phyloP scores from a whole-genome alignment of 2,113 vertebrate genomes.

The Lates calcarifer region DNA sequence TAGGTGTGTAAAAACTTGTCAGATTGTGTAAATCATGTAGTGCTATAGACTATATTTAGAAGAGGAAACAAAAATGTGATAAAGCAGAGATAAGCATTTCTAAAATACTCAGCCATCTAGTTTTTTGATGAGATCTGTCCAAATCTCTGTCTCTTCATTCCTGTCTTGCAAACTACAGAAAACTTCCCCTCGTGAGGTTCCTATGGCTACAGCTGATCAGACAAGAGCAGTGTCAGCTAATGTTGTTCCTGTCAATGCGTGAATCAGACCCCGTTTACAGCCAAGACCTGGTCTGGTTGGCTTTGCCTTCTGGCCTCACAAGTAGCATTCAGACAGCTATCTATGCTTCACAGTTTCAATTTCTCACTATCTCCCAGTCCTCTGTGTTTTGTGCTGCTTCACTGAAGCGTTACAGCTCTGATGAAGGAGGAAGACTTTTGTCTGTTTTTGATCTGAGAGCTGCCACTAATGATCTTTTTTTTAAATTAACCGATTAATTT shows the following conservation, averaged over 20 bases:
- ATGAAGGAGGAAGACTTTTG: neutral
- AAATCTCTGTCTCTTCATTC: neutral
- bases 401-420: neutral
- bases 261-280: slow-evolving; percentile 58
- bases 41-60: neutral
- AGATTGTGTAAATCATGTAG: neutral
- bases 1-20: too few species aligned
- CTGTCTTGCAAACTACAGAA: slow-evolving; percentile 10
- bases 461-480: neutral
- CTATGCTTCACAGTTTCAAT: slow-evolving; percentile 39
- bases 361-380: slow-evolving; percentile 14
- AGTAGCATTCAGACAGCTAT: slow-evolving; percentile 22
- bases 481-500: neutral
- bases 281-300: slow-evolving; percentile 8
- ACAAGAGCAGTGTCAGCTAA: slow-evolving; percentile 42
- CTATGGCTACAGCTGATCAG: slow-evolving; percentile 30
- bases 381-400: slow-evolving; percentile 23
- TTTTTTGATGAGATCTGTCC: neutral
- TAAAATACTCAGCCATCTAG: neutral
- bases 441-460: neutral
- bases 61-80: neutral
- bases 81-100: neutral
- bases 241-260: slow-evolving; percentile 61
- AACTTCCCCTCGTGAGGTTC: slow-evolving; percentile 29
- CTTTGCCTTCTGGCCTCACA: slow-evolving; percentile 57